Percentiles rank a stretch among this genome's conserved stretches.
Evolutionary conservation across 2,797 vertebrate species (phyloP).

Genomic region (Gorsachius magnificus): DNA sequence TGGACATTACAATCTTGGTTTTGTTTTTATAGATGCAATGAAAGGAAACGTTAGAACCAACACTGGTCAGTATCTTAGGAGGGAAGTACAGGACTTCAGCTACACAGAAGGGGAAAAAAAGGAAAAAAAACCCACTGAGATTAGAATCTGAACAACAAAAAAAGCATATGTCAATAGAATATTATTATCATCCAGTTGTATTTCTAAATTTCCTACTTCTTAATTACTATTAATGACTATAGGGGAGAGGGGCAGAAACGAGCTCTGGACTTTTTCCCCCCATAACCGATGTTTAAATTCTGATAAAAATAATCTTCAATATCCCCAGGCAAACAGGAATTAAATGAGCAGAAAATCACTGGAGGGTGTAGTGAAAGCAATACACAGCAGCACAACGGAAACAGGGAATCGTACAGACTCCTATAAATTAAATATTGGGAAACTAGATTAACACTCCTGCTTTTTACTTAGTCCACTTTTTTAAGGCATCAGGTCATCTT

Average conservation of each 20-base stretch:
- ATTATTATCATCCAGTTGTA: not conserved
- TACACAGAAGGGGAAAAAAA: not conserved
- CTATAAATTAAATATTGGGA: not conserved
- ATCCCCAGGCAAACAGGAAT: not conserved
- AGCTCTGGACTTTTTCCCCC: not conserved
- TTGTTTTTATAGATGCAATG: slow-evolving; percentile 85
- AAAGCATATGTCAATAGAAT: not conserved
- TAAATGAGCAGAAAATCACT: not conserved
- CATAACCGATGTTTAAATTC: not conserved
- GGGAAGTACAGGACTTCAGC: slow-evolving; percentile 89
- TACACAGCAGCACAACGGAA: not conserved
- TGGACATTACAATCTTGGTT: slow-evolving; percentile 70
- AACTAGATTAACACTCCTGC: not conserved
- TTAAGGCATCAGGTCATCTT: not conserved
- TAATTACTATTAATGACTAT: not conserved
- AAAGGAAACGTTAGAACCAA: slow-evolving; percentile 84
- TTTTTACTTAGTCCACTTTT: not conserved
- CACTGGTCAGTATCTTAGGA: slow-evolving; percentile 77
- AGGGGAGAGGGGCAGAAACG: not conserved
- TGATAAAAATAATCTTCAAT: not conserved
- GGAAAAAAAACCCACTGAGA: not conserved
- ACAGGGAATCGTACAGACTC: not conserved
- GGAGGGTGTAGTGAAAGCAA: not conserved
- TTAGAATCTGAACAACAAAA: not conserved
- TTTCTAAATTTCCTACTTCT: not conserved